Evolutionary conservation across 2,888 invertebrate species (phyloP), one percentile per base, ranked within the genome.

Genomic region (Formica aserva): DNA sequence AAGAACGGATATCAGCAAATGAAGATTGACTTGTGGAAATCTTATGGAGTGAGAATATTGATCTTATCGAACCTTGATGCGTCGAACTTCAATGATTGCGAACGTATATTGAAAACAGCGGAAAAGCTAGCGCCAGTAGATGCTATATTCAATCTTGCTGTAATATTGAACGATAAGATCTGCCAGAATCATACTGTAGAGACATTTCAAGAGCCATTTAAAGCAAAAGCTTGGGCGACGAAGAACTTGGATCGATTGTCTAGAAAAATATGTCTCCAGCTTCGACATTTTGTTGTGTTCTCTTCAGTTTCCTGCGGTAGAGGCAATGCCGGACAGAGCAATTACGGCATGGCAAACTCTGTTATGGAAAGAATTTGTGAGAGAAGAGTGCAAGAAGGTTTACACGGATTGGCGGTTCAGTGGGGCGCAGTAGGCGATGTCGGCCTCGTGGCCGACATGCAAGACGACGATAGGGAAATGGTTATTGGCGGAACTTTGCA

Each of bases 401-500:
- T 96, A 18, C 96, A 96, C 41, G 96, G 89, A 41, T 88, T 96
- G 72, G 96, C 96, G 9, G 95, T 97, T 52, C 96, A 97, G 91
- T 97, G 96, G 96, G 97, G 97, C 69, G 96, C 96, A 3, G 95
- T 97, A 67, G 97, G 96, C 41, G 97, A 97, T 89, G 96, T 97
- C 26, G 98, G 98, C 81, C 95, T 98, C 0, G 97, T 98, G 22
- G 97, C 97, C 5, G 97, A 98, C 78, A 96, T 96, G 96, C 96
- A 96, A 87, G 97, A 97, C 83, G 96, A 97, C 1, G 96, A 97
- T 86, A 96, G 96, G 35, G 97, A 97, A 87, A 94, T 97, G 41
- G 96, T 97, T 85, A 97, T 97, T 62, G 96, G 96, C 74, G 98
- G 98, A 13, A 98, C 98, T 0, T 95, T 98, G 3, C 98, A 98